Percentiles rank a stretch among this genome's conserved stretches.
phyloP scores from a whole-genome alignment of 1,140 invertebrate genomes.

The Mamestra configurata region DNA sequence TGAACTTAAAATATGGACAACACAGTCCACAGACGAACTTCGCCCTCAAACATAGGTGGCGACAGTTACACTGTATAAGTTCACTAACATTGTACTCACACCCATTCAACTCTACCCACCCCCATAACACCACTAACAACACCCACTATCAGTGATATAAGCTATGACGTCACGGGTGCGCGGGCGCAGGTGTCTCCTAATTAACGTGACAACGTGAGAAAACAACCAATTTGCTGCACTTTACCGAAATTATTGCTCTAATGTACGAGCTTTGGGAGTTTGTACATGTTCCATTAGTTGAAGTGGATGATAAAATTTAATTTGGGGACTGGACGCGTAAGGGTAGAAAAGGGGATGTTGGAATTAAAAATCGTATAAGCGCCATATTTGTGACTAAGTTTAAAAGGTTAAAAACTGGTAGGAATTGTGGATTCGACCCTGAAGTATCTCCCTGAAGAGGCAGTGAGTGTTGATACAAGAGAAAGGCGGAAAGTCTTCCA shows the following conservation, averaged over 20 bases:
- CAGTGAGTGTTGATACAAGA: no score
- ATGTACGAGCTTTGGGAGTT: not conserved
- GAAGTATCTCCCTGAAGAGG: no score
- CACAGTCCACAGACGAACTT: no score
- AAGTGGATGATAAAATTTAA: constrained; percentile 1
- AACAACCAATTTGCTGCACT: constrained; percentile 65
- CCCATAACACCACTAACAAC: not conserved
- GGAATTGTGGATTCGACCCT: no score
- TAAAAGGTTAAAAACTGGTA: no score
- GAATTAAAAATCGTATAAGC: no score
- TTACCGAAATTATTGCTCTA: constrained; percentile 56
- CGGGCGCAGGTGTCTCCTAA: constrained; percentile 66
- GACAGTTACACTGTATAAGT: not conserved
- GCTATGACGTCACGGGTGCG: constrained; percentile 58
- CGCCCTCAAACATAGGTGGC: not conserved
- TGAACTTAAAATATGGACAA: no score
- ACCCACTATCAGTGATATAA: constrained; percentile 12
- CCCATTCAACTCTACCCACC: not conserved
- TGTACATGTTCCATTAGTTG: not conserved
- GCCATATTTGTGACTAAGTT: no score
- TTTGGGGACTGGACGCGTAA: not conserved
- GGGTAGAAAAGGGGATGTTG: no score
- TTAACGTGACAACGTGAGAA: constrained; percentile 68
- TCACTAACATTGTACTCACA: not conserved
- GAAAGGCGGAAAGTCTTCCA: no score